These are phyloP conservation scores for Spodoptera frugiperda DNA, from an alignment of 1,140 invertebrate genomes.

Conservation along the genomic window DNA sequence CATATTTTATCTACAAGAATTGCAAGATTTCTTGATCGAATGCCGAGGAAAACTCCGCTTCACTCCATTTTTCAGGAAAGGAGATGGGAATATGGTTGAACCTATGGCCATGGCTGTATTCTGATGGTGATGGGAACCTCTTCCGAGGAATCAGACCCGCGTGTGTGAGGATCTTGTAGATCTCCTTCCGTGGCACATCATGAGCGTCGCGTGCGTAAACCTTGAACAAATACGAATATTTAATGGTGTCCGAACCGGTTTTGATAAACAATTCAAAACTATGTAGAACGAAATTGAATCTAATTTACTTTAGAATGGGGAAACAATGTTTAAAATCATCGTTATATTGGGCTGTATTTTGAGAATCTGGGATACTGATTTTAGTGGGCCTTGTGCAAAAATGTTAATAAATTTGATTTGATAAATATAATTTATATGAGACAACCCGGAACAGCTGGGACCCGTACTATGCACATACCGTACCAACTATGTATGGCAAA, in stretches of 20 bases:
- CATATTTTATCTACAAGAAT: constrained; percentile 63
- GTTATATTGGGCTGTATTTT: too few relatives aligned
- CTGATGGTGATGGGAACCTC: constrained; percentile 51
- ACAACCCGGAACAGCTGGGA: too few relatives aligned
- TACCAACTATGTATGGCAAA: too few relatives aligned
- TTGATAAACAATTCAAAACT: not conserved
- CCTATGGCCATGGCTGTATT: constrained; percentile 18
- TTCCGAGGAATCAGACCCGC: constrained; percentile 86
- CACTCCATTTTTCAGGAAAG: constrained; percentile 40
- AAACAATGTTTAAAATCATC: too few relatives aligned
- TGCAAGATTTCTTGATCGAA: constrained; percentile 68
- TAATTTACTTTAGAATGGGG: too few relatives aligned
- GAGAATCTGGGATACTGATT: too few relatives aligned
- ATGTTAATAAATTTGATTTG: too few relatives aligned
- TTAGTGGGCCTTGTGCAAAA: too few relatives aligned
- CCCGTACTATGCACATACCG: too few relatives aligned
- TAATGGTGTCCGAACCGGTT: not conserved
- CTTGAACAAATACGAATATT: constrained; percentile 63
- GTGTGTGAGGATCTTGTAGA: constrained; percentile 88
- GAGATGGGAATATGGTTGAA: constrained; percentile 39
- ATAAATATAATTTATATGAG: too few relatives aligned
- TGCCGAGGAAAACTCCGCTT: constrained; percentile 54
- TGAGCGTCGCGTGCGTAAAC: constrained; percentile 87
- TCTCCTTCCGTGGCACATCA: constrained; percentile 86
- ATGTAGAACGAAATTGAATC: too few relatives aligned